Evolutionary conservation across 2,797 vertebrate species (phyloP).

Genomic region (Microctenopoma steveboyesi): DNA sequence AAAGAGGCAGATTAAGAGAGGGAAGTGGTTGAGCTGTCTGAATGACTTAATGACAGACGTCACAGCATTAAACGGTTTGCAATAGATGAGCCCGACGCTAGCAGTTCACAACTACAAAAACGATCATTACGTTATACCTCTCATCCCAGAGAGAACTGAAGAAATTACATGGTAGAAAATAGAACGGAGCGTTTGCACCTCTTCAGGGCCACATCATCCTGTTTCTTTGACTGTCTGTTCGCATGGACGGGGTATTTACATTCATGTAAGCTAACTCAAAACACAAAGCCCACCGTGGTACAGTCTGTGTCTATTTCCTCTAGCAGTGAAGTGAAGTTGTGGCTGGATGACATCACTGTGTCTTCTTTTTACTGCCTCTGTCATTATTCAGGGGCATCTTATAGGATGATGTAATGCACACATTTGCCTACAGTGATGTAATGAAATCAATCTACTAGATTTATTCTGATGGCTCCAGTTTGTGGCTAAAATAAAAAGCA

Average conservation of each 20-base stretch:
- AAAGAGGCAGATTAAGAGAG: slow-evolving; percentile 54
- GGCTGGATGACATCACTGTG: slow-evolving; percentile 20
- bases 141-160: slow-evolving; percentile 19
- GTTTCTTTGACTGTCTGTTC: slow-evolving; percentile 19
- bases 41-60: slow-evolving; percentile 67
- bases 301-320: slow-evolving; percentile 6
- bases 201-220: slow-evolving; percentile 10
- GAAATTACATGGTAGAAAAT: slow-evolving; percentile 32
- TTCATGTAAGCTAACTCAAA: slow-evolving; percentile 18
- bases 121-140: slow-evolving; percentile 40
- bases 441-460: not conserved
- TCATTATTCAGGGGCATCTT: not conserved
- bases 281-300: slow-evolving; percentile 5
- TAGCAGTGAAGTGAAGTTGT: not conserved
- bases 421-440: not conserved
- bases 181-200: slow-evolving; percentile 33
- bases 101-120: slow-evolving; percentile 29
- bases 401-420: not conserved
- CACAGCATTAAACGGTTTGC: slow-evolving; percentile 53
- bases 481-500: not conserved
- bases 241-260: slow-evolving; percentile 5
- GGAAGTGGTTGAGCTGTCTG: slow-evolving; percentile 56
- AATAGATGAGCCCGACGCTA: slow-evolving; percentile 42
- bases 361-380: not conserved
- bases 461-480: not conserved